Percentiles rank a stretch among this genome's conserved stretches.
Evolutionary conservation across 2,113 vertebrate species (phyloP).

Genomic region (Todiramphus saurophagus): DNA sequence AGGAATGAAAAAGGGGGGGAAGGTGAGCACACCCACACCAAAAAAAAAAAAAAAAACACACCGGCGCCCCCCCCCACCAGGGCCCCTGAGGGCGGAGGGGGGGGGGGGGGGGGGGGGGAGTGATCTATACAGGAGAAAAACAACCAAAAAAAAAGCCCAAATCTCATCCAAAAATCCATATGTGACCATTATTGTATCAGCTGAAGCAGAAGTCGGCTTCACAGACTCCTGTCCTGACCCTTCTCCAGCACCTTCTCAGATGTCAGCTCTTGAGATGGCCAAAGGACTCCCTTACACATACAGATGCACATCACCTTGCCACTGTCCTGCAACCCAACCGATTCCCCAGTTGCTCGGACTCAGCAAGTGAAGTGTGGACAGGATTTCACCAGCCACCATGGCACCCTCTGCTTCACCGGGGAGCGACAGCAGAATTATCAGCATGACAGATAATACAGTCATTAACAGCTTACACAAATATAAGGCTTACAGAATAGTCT

Average conservation of each 20-base stretch:
- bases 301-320: fast-evolving
- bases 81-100: no score
- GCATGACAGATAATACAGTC: background rate
- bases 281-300: background rate
- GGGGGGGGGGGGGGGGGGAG: no score
- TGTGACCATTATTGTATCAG: fast-evolving
- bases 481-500: background rate
- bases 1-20: no score
- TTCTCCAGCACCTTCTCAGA: background rate
- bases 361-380: background rate
- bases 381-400: background rate
- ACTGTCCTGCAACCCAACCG: fast-evolving
- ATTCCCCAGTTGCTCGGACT: fast-evolving
- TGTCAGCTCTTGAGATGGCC: background rate
- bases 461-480: background rate
- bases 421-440: background rate
- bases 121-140: background rate
- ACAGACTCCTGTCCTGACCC: background rate
- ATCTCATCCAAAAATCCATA: background rate
- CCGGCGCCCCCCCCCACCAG: no score
- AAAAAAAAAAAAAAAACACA: no score
- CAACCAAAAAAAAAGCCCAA: background rate
- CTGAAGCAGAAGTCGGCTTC: background rate
- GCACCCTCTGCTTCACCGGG: background rate
- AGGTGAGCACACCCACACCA: no score